Conservation (phyloP, 2,888 invertebrate species). For the Protodeltote pygarga region DNA sequence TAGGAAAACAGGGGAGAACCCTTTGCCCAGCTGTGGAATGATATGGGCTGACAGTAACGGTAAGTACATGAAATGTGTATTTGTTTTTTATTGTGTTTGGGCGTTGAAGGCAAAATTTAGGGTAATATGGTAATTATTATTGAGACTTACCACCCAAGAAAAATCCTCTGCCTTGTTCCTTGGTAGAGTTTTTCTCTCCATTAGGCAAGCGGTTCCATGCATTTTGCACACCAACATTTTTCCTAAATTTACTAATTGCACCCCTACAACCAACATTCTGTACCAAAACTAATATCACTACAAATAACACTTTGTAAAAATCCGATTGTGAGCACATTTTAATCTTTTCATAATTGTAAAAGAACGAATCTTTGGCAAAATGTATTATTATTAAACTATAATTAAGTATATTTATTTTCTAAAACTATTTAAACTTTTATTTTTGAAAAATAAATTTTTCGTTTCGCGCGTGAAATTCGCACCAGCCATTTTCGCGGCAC, state of each 20-base stretch:
- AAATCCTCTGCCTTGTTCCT: slow-evolving; percentile 46
- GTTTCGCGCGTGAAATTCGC: slow-evolving; percentile 68
- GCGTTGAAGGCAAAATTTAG: background rate
- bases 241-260: slow-evolving; percentile 55
- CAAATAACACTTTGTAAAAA: slow-evolving; percentile 59
- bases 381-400: slow-evolving; percentile 9
- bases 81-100: too few relatives aligned
- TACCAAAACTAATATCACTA: slow-evolving; percentile 60
- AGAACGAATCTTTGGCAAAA: slow-evolving; percentile 59
- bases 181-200: slow-evolving; percentile 31
- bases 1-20: too few relatives aligned
- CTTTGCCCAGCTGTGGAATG: too few relatives aligned
- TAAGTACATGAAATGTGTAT: too few relatives aligned
- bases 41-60: too few relatives aligned
- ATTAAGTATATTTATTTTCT: slow-evolving; percentile 14
- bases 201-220: slow-evolving; percentile 26
- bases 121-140: background rate
- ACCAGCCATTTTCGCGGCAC: slow-evolving; percentile 61
- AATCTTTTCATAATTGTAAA: slow-evolving; percentile 71
- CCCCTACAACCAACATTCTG: slow-evolving; percentile 54
- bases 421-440: slow-evolving; percentile 21
- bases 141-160: slow-evolving; percentile 38
- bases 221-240: slow-evolving; percentile 51
- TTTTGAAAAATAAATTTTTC: slow-evolving; percentile 25
- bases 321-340: slow-evolving; percentile 72